Conservation (phyloP, 2,797 vertebrate genomes). For the Kryptopterus vitreolus region DNA sequence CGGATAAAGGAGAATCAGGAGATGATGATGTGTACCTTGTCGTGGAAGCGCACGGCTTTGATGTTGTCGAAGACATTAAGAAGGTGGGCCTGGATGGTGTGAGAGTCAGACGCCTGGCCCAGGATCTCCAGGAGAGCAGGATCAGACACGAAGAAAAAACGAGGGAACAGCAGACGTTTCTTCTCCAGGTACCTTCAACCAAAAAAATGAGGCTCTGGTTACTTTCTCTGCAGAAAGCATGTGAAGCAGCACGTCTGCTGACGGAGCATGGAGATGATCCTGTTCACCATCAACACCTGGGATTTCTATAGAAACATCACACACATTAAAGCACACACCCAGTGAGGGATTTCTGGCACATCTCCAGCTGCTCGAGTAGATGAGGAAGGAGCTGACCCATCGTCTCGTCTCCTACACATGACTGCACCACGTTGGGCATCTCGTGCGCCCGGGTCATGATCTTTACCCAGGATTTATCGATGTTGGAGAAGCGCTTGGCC, state of each 20-base stretch:
- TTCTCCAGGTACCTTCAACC: slow-evolving; percentile 89
- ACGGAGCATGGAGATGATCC: neutral
- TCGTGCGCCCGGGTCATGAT: slow-evolving; percentile 94
- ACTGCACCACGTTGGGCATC: slow-evolving; percentile 89
- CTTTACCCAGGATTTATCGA: slow-evolving; percentile 97
- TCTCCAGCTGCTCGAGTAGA: slow-evolving; percentile 92
- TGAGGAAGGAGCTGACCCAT: slow-evolving; percentile 93
- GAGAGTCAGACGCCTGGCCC: slow-evolving; percentile 92
- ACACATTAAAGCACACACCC: no score
- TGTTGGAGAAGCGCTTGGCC: slow-evolving; percentile 94
- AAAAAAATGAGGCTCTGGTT: neutral
- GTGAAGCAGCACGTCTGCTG: neutral
- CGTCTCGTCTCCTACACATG: slow-evolving; percentile 92
- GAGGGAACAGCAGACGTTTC: slow-evolving; percentile 90
- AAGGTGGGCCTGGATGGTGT: slow-evolving; percentile 92
- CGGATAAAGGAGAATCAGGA: no score
- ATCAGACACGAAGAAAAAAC: slow-evolving; percentile 97
- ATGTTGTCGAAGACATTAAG: slow-evolving; percentile 96
- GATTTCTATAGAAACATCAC: neutral
- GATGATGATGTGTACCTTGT: slow-evolving; percentile 79
- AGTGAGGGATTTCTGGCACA: slow-evolving; percentile 96
- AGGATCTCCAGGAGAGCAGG: slow-evolving; percentile 93
- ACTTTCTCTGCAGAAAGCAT: neutral
- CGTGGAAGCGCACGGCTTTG: slow-evolving; percentile 87
- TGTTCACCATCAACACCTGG: neutral